Evolutionary conservation across 2,888 invertebrate genomes (phyloP).

Genomic region (Theodoxus fluviatilis): DNA sequence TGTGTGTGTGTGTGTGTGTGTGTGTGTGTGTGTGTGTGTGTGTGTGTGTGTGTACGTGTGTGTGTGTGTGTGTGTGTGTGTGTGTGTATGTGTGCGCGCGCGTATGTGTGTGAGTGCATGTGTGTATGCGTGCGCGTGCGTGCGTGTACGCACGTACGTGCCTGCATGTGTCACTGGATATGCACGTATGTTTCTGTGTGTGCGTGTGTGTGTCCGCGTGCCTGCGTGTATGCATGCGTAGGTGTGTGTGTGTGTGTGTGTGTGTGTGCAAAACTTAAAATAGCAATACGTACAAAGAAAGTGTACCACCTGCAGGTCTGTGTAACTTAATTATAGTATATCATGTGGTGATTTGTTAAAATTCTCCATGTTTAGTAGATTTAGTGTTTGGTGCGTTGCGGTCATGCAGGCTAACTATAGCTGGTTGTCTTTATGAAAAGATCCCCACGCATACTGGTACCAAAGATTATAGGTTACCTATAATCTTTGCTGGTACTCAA

Average conservation of each 20-base stretch:
- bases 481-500: too few species aligned
- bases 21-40: conserved; percentile 19
- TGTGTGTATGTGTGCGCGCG: too few species aligned
- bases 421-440: too few species aligned
- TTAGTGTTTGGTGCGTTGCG: conserved; percentile 80
- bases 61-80: background rate
- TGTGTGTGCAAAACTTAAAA: conserved; percentile 76
- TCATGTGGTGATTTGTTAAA: too few species aligned
- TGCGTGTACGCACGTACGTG: background rate
- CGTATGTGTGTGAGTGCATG: background rate
- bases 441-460: too few species aligned
- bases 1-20: conserved; percentile 23
- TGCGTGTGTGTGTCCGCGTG: background rate
- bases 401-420: too few species aligned
- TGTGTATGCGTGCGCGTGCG: background rate
- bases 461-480: too few species aligned
- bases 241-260: background rate
- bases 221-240: background rate
- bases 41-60: conserved; percentile 11
- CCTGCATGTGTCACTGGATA: background rate
- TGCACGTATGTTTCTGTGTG: background rate
- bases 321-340: too few species aligned
- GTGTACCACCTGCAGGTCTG: conserved; percentile 94
- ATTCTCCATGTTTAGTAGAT: conserved; percentile 72
- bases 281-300: conserved; percentile 80